Evolutionary conservation across 2,113 vertebrate genomes (phyloP), one percentile per base, ranked within the genome.

Genomic region (Myocastor coypus): DNA sequence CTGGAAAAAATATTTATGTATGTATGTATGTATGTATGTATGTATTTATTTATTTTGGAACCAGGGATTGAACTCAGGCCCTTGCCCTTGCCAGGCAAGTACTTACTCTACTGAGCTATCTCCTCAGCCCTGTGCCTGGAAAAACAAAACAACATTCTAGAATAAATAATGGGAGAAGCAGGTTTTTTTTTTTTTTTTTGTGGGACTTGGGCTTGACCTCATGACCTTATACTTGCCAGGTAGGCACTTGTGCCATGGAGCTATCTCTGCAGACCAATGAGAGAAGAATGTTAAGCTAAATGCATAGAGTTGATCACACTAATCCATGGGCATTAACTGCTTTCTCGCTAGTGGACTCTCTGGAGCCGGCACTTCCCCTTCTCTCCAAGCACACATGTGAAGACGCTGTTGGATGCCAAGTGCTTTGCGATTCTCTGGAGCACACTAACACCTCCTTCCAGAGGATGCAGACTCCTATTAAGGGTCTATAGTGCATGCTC

Each of bases 141-240:
- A 40, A 42, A 28, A 28, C 37, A 20, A 28, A 13, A 13, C 4
- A 20, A 75, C 22, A 77, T 83, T 80, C 83, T 80, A 50, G 87
- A 64, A 77, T 82, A 92, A 63, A 89, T 63, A 80, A 37, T 61
- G 73, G 73, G 73, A 22, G 78, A 78, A 85, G 64, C 91, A 73
- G 5, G 20, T 94, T 83, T 46, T 46, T 46, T 46, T 46, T 46
- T 46, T 46, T 46, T 46, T 46, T 46, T 5, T 46, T 46, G 46
- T 8, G 46, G 46, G 4, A 46, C 46, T 46, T 4, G 46, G 46
- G 46, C 8, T 46, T 46, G 46, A 46, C 46, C 46, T 46, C 46
- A 46, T 8, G 8, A 46, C 46, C 46, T 46, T 46, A 8, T 8
- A 46, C 46, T 46, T 46, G 46, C 46, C 8, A 46, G 8, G 46